These are phyloP conservation scores for Eurystomus glaucurus DNA, from an alignment of 2,797 vertebrate genomes.

Conservation along the genomic window DNA sequence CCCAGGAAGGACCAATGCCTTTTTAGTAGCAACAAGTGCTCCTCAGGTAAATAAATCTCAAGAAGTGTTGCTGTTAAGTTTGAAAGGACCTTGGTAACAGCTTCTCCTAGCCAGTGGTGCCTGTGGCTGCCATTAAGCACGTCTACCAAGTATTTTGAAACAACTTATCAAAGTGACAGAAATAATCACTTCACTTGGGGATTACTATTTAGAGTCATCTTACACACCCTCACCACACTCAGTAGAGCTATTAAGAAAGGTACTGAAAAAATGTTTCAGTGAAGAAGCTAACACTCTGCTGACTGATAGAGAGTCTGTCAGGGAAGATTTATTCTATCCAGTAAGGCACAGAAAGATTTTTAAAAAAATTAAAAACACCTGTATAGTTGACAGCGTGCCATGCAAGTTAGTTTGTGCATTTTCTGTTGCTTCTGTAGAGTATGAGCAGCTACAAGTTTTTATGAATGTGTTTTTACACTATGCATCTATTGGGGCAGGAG, in stretches of 20 bases:
- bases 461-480: background rate
- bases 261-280: background rate
- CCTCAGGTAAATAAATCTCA: slow-evolving; percentile 86
- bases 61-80: background rate
- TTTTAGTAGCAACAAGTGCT: slow-evolving; percentile 96
- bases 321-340: background rate
- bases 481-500: accelerated
- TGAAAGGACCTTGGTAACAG: background rate
- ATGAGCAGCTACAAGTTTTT: background rate
- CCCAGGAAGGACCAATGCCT: slow-evolving; percentile 96
- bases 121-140: background rate
- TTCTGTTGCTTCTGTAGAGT: background rate
- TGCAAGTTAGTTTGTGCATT: background rate
- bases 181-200: background rate
- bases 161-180: background rate
- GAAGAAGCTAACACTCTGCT: background rate
- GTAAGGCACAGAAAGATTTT: background rate
- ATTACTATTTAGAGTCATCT: background rate
- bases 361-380: background rate
- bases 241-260: background rate
- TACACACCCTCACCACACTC: background rate
- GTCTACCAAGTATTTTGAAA: slow-evolving; percentile 1
- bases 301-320: background rate
- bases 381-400: background rate
- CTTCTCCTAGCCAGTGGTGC: background rate